A percentile compares a stretch with the other conserved stretches of the same genome.
These are phyloP conservation scores for Dermolepida albohirtum DNA, from an alignment of 2,888 invertebrate species.

Conservation along the genomic window DNA sequence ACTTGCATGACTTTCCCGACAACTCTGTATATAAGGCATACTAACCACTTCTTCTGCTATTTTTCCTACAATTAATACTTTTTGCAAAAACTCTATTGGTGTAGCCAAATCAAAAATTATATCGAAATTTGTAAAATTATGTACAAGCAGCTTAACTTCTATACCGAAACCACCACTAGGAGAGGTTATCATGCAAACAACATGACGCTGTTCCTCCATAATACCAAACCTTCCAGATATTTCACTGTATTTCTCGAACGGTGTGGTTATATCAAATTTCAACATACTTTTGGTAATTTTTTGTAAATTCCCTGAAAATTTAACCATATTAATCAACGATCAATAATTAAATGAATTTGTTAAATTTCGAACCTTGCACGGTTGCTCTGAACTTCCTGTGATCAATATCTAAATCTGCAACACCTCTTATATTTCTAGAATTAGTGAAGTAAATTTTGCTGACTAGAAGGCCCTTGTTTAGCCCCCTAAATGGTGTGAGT, in stretches of 20 bases:
- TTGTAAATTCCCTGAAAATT: constrained; percentile 72
- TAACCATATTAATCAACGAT: background rate
- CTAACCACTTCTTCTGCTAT: constrained; percentile 74
- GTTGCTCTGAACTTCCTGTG: constrained; percentile 75
- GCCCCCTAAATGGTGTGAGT: constrained; percentile 77
- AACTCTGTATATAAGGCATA: constrained; percentile 35
- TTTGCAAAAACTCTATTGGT: constrained; percentile 77
- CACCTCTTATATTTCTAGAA: constrained; percentile 75
- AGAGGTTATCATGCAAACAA: constrained; percentile 79
- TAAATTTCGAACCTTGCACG: constrained; percentile 68
- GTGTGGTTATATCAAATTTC: constrained; percentile 80
- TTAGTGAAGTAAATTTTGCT: constrained; percentile 75
- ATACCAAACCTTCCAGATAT: constrained; percentile 79
- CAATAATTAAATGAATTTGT: background rate
- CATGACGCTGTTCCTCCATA: constrained; percentile 76
- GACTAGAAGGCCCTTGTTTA: constrained; percentile 75
- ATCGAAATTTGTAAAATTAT: constrained; percentile 77
- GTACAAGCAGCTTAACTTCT: constrained; percentile 74
- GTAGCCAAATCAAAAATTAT: constrained; percentile 79
- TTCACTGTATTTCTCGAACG: constrained; percentile 74
- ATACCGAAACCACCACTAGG: constrained; percentile 77
- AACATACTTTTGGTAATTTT: constrained; percentile 82
- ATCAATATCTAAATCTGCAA: constrained; percentile 78
- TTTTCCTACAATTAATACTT: constrained; percentile 76
- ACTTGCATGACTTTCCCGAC: too few relatives aligned